Evolutionary conservation across 2,113 vertebrate species (phyloP).

Genomic region (Perccottus glenii): DNA sequence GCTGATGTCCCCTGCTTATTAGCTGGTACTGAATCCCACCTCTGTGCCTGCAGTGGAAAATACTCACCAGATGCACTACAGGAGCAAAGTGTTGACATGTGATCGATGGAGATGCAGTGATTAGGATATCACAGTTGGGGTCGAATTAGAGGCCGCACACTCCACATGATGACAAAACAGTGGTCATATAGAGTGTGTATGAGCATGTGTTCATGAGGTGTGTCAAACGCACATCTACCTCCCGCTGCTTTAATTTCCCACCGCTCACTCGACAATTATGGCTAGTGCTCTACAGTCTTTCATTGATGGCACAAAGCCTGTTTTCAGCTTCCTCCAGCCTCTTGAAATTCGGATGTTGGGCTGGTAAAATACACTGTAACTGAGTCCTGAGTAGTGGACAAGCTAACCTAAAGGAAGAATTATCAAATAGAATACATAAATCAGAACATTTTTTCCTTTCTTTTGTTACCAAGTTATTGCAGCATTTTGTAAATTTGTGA

Average conservation of each 20-base stretch:
- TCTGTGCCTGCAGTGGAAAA: slow-evolving; percentile 34
- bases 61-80: slow-evolving; percentile 39
- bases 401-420: no score
- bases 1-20: slow-evolving; percentile 13
- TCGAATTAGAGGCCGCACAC: slow-evolving; percentile 27
- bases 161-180: background rate
- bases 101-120: slow-evolving; percentile 63
- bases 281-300: background rate
- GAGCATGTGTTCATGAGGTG: slow-evolving; percentile 11
- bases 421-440: no score
- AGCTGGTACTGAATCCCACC: slow-evolving; percentile 34
- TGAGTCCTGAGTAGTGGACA: background rate
- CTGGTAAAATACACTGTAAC: background rate
- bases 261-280: slow-evolving; percentile 27
- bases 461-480: no score
- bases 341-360: background rate
- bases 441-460: no score
- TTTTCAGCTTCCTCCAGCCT: background rate
- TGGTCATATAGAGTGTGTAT: background rate
- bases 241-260: slow-evolving; percentile 43
- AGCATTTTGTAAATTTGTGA: no score
- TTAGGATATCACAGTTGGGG: slow-evolving; percentile 48
- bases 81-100: slow-evolving; percentile 49
- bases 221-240: slow-evolving; percentile 23
- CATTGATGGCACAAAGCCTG: slow-evolving; percentile 24